A percentile compares a stretch with the other conserved stretches of the same genome.
Evolutionary conservation across 2,797 vertebrate genomes (phyloP).

Genomic region (Crossoptilon crossoptilon): DNA sequence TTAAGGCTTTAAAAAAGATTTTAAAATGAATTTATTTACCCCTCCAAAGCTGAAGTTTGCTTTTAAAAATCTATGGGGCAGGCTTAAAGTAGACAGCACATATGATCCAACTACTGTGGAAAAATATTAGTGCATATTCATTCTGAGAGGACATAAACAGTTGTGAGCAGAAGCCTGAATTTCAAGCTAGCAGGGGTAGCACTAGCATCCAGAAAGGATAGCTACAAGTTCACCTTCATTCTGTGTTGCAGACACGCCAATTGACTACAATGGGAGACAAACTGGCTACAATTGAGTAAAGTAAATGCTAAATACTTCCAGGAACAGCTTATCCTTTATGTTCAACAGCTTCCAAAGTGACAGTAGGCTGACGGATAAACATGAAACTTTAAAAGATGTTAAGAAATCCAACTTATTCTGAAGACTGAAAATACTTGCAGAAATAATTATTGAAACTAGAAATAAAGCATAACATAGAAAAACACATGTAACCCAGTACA

Average conservation of each 20-base stretch:
- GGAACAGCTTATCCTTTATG: neutral
- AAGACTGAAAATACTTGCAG: neutral
- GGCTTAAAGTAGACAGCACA: neutral
- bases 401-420: neutral
- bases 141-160: neutral
- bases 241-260: neutral
- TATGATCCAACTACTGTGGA: neutral
- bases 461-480: neutral
- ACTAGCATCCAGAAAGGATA: neutral
- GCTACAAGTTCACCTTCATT: neutral
- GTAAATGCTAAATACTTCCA: neutral
- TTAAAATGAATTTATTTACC: neutral
- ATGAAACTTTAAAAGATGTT: neutral
- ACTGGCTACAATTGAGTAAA: accelerated
- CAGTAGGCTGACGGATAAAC: neutral
- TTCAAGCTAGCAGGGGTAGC: neutral
- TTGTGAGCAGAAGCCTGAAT: neutral
- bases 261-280: accelerated
- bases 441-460: no score
- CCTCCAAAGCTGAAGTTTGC: neutral
- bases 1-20: neutral
- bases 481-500: neutral
- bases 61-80: neutral
- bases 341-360: neutral
- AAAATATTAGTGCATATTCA: neutral